Percentiles rank a stretch among this genome's conserved stretches.
These are phyloP conservation scores for Thymelicus lineola DNA, from an alignment of 2,888 invertebrate genomes.

Conservation along the genomic window DNA sequence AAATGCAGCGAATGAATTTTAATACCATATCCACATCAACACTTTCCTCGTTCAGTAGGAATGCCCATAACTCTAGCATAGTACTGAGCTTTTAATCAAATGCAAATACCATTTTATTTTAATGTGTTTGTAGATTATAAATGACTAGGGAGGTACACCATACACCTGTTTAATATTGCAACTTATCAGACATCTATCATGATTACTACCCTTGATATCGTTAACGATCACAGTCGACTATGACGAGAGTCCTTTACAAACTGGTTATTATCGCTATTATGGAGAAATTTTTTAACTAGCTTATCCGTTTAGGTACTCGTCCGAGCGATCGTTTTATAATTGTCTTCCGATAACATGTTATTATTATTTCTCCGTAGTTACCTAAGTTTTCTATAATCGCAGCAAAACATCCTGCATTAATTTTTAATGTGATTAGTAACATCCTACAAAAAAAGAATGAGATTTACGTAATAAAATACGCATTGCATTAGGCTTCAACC, in stretches of 20 bases:
- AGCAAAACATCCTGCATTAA: too few relatives aligned
- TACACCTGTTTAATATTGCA: not conserved
- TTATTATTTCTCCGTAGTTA: too few relatives aligned
- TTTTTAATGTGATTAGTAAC: too few relatives aligned
- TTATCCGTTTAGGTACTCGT: too few relatives aligned
- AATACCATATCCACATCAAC: not conserved
- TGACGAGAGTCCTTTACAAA: not conserved
- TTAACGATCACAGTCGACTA: not conserved
- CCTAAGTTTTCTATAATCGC: too few relatives aligned
- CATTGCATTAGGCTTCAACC: too few relatives aligned
- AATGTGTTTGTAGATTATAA: not conserved
- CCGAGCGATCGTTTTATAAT: too few relatives aligned
- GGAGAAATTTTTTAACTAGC: too few relatives aligned
- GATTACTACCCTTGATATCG: not conserved
- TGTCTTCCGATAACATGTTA: too few relatives aligned
- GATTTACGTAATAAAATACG: too few relatives aligned
- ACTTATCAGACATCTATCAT: too few relatives aligned
- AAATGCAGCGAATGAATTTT: not conserved
- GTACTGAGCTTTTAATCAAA: not conserved
- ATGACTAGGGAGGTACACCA: not conserved
- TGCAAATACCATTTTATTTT: conserved; percentile 2
- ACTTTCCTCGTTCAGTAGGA: not conserved
- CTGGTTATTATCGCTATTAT: not conserved
- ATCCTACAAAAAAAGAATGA: too few relatives aligned
- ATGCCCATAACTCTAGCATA: not conserved